phyloP scores from a whole-genome alignment of 2,797 vertebrate species.

The Sebastes matsubarae region DNA sequence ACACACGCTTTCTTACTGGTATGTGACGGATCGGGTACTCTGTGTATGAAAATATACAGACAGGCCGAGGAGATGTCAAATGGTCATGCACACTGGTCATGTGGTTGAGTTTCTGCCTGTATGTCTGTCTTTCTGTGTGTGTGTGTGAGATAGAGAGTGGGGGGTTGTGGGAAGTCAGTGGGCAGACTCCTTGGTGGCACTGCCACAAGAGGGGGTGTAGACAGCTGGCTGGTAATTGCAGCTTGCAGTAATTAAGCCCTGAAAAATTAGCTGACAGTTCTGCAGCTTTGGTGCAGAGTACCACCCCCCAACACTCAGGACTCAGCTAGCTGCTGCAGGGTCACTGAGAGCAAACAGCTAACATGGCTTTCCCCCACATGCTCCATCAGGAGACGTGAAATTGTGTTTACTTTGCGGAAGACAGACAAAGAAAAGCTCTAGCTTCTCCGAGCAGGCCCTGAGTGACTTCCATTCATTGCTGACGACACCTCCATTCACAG shows the following conservation, averaged over 20 bases:
- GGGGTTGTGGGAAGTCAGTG: slow-evolving; percentile 31
- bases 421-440: slow-evolving; percentile 13
- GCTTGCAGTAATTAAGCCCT: slow-evolving; percentile 90
- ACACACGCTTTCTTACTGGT: background rate
- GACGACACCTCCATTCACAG: slow-evolving; percentile 3
- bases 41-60: background rate
- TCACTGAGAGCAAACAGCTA: background rate
- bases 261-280: slow-evolving; percentile 89
- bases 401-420: slow-evolving; percentile 15
- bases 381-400: slow-evolving; percentile 2
- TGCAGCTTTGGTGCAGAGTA: slow-evolving; percentile 51
- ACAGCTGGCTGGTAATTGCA: slow-evolving; percentile 91
- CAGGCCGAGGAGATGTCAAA: background rate
- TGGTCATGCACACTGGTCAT: background rate
- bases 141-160: background rate
- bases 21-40: background rate
- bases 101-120: background rate
- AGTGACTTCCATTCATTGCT: slow-evolving; percentile 5
- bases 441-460: background rate
- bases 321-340: background rate
- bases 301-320: background rate
- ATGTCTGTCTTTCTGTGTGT: background rate
- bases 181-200: slow-evolving; percentile 28
- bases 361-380: background rate
- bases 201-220: slow-evolving; percentile 54